These are phyloP conservation scores for Ptychochromis oligacanthus DNA, from an alignment of 2,113 vertebrate species.

Conservation along the genomic window DNA sequence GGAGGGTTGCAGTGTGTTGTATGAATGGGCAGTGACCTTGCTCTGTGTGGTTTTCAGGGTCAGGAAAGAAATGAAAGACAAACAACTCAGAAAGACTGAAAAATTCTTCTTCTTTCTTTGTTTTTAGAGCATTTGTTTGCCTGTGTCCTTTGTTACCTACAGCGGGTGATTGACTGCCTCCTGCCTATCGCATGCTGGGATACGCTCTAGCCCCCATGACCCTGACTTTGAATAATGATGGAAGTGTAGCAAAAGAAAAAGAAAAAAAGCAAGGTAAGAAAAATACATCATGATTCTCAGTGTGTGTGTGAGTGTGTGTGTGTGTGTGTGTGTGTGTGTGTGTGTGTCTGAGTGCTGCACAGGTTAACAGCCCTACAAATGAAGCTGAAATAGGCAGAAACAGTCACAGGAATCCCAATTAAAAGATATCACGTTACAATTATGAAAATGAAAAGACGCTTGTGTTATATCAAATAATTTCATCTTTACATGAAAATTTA, in stretches of 20 bases:
- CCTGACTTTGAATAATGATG: constrained; percentile 20
- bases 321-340: neutral
- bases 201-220: neutral
- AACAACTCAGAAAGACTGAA: neutral
- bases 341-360: neutral
- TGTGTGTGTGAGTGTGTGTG: no score
- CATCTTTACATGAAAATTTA: constrained; percentile 79
- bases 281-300: neutral
- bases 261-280: neutral
- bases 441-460: constrained; percentile 77
- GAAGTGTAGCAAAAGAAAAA: neutral
- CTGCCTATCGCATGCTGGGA: constrained; percentile 42
- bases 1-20: no score
- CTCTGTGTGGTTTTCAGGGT: neutral
- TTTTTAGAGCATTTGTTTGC: neutral
- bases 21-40: neutral
- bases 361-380: constrained; percentile 25
- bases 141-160: neutral
- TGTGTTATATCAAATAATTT: constrained; percentile 78
- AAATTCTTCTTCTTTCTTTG: neutral
- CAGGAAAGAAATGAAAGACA: neutral
- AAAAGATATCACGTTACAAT: constrained; percentile 68
- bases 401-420: constrained; percentile 57
- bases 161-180: constrained; percentile 36
- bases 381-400: constrained; percentile 34